Percentiles rank a stretch among this genome's conserved stretches.
phyloP scores from a whole-genome alignment of 2,888 invertebrate species.

The Drosophila pseudotalamancana region DNA sequence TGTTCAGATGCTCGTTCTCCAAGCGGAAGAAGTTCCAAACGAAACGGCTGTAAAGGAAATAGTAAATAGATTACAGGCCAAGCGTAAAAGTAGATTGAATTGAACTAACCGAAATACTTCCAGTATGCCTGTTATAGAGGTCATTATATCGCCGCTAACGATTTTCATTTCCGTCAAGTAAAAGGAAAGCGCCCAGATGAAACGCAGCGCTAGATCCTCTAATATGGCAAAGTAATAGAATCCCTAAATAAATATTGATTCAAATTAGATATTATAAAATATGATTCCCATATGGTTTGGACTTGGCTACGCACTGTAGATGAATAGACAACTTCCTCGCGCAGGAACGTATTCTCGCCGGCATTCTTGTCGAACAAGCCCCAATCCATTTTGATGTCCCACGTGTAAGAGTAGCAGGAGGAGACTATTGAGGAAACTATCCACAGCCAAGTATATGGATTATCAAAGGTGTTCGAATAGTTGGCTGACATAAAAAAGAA shows the following conservation, averaged over 20 bases:
- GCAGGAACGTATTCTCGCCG: slow-evolving; percentile 94
- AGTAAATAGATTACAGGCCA: neutral
- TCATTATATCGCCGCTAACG: slow-evolving; percentile 92
- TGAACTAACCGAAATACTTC: slow-evolving; percentile 92
- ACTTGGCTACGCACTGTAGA: slow-evolving; percentile 88
- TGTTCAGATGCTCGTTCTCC: slow-evolving; percentile 99
- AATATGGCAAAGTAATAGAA: slow-evolving; percentile 97
- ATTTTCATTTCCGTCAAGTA: slow-evolving; percentile 91
- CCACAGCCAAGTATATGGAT: slow-evolving; percentile 96
- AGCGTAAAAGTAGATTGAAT: neutral
- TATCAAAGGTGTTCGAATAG: slow-evolving; percentile 88
- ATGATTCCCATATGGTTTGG: no score
- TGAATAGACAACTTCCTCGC: slow-evolving; percentile 98
- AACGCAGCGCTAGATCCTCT: slow-evolving; percentile 96
- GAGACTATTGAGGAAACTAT: slow-evolving; percentile 93
- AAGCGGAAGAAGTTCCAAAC: slow-evolving; percentile 99
- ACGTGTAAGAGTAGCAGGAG: slow-evolving; percentile 97
- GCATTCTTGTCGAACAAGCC: slow-evolving; percentile 96
- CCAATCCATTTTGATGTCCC: slow-evolving; percentile 99
- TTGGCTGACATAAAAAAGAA: slow-evolving; percentile 83
- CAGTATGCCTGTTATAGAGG: slow-evolving; percentile 91
- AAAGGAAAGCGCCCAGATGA: slow-evolving; percentile 96
- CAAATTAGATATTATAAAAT: neutral
- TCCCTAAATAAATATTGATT: slow-evolving; percentile 85
- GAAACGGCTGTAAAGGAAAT: slow-evolving; percentile 90